Percentiles rank a stretch among this genome's conserved stretches.
These are phyloP conservation scores for Telenomus remus DNA, from an alignment of 1,140 invertebrate genomes.

Conservation along the genomic window DNA sequence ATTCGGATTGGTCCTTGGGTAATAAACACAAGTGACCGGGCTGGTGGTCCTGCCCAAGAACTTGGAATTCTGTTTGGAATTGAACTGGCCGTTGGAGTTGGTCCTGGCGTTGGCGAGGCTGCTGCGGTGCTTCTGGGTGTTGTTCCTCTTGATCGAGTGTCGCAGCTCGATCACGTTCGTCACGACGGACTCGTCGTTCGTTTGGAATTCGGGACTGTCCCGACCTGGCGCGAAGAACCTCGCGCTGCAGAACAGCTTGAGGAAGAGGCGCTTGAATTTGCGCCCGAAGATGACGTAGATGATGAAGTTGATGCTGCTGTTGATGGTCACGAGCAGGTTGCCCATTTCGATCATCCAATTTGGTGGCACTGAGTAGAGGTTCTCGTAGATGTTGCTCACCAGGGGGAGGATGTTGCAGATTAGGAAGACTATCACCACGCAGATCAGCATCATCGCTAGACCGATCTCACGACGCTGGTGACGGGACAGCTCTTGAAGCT, in stretches of 20 bases:
- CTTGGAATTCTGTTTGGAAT: conserved; percentile 64
- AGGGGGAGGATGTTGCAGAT: conserved; percentile 94
- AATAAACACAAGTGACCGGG: conserved; percentile 81
- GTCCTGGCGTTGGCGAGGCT: conserved; percentile 73
- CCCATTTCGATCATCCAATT: conserved; percentile 85
- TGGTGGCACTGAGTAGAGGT: conserved; percentile 78
- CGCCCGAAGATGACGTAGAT: conserved; percentile 98
- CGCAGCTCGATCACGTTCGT: conserved; percentile 81
- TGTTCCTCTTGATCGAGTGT: conserved; percentile 77
- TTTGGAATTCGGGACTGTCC: conserved; percentile 82
- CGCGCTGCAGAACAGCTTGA: conserved; percentile 88
- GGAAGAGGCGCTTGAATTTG: conserved; percentile 94
- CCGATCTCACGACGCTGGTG: conserved; percentile 91
- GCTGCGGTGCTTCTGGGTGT: conserved; percentile 76
- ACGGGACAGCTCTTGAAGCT: conserved; percentile 86
- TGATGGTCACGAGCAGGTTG: conserved; percentile 96
- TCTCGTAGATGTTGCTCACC: conserved; percentile 91
- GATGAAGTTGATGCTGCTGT: conserved; percentile 97
- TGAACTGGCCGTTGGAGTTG: conserved; percentile 65
- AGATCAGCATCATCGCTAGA: conserved; percentile 93
- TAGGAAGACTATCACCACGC: conserved; percentile 95
- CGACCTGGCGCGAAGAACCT: conserved; percentile 76
- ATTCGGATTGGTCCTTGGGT: conserved; percentile 75
- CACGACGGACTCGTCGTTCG: conserved; percentile 87
- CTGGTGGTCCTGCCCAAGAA: conserved; percentile 71